Evolutionary conservation across 2,113 vertebrate genomes (phyloP).

Genomic region (Crotalus tigris): DNA sequence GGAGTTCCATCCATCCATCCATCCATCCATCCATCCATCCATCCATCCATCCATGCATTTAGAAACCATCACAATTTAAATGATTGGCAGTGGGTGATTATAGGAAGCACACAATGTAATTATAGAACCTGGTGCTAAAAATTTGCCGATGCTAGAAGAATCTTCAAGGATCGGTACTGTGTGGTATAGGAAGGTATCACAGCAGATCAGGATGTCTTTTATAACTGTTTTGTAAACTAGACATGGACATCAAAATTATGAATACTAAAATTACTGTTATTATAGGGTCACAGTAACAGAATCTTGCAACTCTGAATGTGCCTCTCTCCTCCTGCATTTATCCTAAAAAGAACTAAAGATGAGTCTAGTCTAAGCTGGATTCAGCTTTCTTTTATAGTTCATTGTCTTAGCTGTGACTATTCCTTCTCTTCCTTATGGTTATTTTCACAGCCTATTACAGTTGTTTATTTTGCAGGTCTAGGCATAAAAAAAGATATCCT

Average conservation of each 20-base stretch:
- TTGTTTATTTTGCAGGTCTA: background rate
- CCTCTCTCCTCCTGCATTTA: background rate
- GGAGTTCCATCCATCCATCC: background rate
- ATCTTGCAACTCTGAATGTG: background rate
- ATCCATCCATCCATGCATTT: no score
- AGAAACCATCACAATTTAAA: background rate
- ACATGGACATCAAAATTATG: background rate
- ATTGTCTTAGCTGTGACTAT: background rate
- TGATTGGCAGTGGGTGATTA: background rate
- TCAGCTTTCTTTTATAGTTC: background rate
- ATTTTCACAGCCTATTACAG: background rate
- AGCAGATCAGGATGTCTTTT: background rate
- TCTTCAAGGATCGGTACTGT: background rate
- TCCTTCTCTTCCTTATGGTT: background rate
- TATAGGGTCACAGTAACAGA: background rate
- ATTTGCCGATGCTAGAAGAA: background rate
- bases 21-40: no score
- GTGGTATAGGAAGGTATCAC: background rate
- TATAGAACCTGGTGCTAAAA: background rate
- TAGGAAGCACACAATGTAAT: background rate
- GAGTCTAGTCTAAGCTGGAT: background rate
- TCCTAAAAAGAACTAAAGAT: background rate
- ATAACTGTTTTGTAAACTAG: background rate
- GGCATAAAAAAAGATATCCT: background rate
- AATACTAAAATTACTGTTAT: background rate